These are phyloP conservation scores for Hermaeophaga mercurialis DNA, from an alignment of 2,888 invertebrate genomes.

Conservation along the genomic window DNA sequence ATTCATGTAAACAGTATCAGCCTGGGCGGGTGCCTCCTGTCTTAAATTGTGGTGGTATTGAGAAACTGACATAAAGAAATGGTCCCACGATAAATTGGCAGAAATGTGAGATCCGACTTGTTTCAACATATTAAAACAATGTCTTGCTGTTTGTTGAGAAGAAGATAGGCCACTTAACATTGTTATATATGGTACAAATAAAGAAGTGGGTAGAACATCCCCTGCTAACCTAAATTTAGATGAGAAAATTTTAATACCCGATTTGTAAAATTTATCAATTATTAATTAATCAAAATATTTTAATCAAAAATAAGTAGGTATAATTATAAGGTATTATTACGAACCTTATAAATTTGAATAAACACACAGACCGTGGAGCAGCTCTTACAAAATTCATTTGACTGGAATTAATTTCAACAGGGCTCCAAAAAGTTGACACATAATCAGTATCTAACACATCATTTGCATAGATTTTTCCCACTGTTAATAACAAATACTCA, in stretches of 20 bases:
- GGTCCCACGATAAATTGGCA: slow-evolving; percentile 76
- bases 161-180: slow-evolving; percentile 85
- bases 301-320: background rate
- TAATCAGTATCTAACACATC: slow-evolving; percentile 74
- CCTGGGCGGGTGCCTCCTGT: slow-evolving; percentile 69
- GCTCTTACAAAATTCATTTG: slow-evolving; percentile 55
- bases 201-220: slow-evolving; percentile 79
- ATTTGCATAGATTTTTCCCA: slow-evolving; percentile 76
- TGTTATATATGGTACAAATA: slow-evolving; percentile 85
- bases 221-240: slow-evolving; percentile 67
- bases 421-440: slow-evolving; percentile 84
- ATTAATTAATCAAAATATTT: too few relatives aligned
- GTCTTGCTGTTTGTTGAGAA: slow-evolving; percentile 74
- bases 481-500: slow-evolving; percentile 79
- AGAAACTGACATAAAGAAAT: slow-evolving; percentile 80
- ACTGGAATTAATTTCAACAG: slow-evolving; percentile 58
- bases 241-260: too few relatives aligned
- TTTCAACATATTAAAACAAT: slow-evolving; percentile 78
- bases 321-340: slow-evolving; percentile 1
- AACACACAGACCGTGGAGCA: slow-evolving; percentile 72
- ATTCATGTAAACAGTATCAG: slow-evolving; percentile 67
- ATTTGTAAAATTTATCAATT: too few relatives aligned
- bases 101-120: slow-evolving; percentile 55
- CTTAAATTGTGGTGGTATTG: slow-evolving; percentile 73
- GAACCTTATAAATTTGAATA: slow-evolving; percentile 86